Conservation (phyloP, 2,888 invertebrate species). For the Tenthredo notha region DNA sequence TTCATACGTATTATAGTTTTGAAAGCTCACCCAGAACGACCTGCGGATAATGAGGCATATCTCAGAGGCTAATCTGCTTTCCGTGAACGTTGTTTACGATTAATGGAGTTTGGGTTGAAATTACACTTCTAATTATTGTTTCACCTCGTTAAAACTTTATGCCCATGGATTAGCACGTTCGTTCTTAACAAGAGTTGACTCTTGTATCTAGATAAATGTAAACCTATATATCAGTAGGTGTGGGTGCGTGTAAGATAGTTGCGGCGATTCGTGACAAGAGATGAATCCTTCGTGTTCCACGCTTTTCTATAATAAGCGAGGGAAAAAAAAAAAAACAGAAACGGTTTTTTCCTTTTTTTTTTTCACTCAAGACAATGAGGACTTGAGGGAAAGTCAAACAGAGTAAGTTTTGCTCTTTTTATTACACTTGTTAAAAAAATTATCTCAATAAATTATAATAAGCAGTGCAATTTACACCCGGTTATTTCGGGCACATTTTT, state of each 20-base stretch:
- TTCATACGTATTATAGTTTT: not conserved
- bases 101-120: slow-evolving; percentile 15
- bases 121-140: slow-evolving; percentile 48
- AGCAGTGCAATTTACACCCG: not conserved
- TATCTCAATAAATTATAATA: not conserved
- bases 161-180: not conserved
- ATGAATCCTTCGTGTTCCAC: not conserved
- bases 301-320: not conserved
- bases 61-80: slow-evolving; percentile 29
- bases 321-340: not conserved
- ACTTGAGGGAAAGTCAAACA: not conserved
- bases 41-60: slow-evolving; percentile 37
- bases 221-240: too few relatives aligned
- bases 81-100: slow-evolving; percentile 40
- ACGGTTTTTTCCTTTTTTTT: too few relatives aligned
- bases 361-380: not conserved
- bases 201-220: not conserved
- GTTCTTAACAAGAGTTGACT: slow-evolving; percentile 10
- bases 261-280: not conserved
- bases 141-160: slow-evolving; percentile 44
- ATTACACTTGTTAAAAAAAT: not conserved
- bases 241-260: not conserved
- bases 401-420: not conserved
- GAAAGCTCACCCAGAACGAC: slow-evolving; percentile 35
- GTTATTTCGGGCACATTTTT: not conserved